Evolutionary conservation across 2,888 invertebrate genomes (phyloP), one percentile per base, ranked within the genome.

Genomic region (Drosophila histrio): DNA sequence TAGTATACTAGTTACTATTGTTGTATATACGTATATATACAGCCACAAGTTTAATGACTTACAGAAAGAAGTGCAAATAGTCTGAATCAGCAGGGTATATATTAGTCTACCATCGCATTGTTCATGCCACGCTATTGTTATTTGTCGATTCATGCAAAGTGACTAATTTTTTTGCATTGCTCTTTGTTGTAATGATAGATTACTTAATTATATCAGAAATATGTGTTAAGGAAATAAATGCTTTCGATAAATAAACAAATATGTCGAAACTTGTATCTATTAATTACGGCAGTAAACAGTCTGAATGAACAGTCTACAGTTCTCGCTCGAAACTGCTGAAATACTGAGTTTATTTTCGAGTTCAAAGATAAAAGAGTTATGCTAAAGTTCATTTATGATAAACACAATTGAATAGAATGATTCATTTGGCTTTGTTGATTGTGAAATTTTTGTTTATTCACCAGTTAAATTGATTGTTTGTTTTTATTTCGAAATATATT

Each of bases 151-250:
- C 47, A 47, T 22, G 21, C 9, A 13, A 15, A 50, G n/a, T 72
- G 62, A 72, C 56, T 62, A 50, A 54, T 47, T 54, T 1, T 2
- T 13, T 44, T n/a, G 65, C 7, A 11, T 49, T 21, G n/a, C 49
- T 47, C 49, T 47, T 21, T 28, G n/a, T 22, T 39, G 21, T 36
- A 32, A 36, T 39, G 39, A 24, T 9, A 32, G 24, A 32, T 19
- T 32, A 43, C 15, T 30, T 7, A 28, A 39, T 21, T 52, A 19
- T 21, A 21, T 53, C 8, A 41, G 11, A 19, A 38, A 49, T 24
- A 36, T n/a, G 17, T n/a, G n/a, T n/a, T 36, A 36, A 44, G 24
- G 4, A 17, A 52, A 36, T 49, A 9, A 49, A 22, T 21, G 47
- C 19, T 15, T 28, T 19, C n/a, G n/a, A n/a, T 9, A 22, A 28